Evolutionary conservation across 2,113 vertebrate species (phyloP), one percentile per base, ranked within the genome.

Genomic region (Sylvilagus bachmani): DNA sequence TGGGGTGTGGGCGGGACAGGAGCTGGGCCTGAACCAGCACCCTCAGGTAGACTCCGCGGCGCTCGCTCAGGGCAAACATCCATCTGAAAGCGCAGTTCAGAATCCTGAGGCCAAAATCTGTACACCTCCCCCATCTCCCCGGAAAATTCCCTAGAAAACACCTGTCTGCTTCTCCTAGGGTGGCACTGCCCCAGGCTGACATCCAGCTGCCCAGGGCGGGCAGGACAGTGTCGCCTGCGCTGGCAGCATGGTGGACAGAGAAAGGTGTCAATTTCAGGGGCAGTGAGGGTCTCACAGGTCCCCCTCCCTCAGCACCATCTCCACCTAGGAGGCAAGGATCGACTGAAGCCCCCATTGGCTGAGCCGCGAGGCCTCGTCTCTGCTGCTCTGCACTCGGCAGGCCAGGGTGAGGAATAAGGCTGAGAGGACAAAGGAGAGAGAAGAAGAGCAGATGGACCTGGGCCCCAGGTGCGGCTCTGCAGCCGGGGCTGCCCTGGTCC

Each of bases 1-100:
- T 69, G 38, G 44, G 14, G 21, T n/a, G 73, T 78, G 22, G 44
- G 53, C 58, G 71, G 17, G 11, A 70, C 53, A 36, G 12, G 21
- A 58, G 6, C 7, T 27, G 49, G n/a, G 3, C 24, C 38, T 12
- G 53, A 11, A 53, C 7, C 55, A 27, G 14, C 31, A 44, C n/a
- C 38, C 27, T 70, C 64, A n/a, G 58, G 38, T 33, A 44, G 25
- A 44, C 27, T 53, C 73, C 58, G 1, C 36, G 58, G 14, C 81
- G 73, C 80, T 94, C 81, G 73, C 80, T 94, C 1, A 25, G 55
- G 9, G 53, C 27, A n/a, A 74, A 67, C 33, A 51, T 77, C 77
- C 88, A 93, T 85, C 51, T 93, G 78, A 93, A 89, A 88, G 33
- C 62, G 58, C 8, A 1, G 10, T 77, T 95, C 81, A 38, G 82